Evolutionary conservation across 2,797 vertebrate species (phyloP).

Genomic region (Melopsittacus undulatus): DNA sequence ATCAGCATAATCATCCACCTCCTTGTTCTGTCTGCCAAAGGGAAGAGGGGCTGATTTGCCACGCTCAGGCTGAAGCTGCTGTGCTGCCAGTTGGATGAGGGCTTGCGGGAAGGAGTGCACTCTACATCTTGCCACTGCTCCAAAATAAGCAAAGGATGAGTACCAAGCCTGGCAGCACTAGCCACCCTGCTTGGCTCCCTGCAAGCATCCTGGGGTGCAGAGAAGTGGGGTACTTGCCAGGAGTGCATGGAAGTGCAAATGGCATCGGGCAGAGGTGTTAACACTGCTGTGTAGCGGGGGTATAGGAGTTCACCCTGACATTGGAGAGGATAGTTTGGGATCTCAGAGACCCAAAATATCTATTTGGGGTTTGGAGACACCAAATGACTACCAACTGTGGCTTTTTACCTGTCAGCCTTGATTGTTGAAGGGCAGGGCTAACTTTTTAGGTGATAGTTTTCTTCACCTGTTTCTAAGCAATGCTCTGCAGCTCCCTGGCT

Average conservation of each 20-base stretch:
- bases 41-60: constrained; percentile 20
- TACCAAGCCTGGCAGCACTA: not conserved
- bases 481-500: not conserved
- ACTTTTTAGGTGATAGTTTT: not conserved
- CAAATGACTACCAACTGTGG: not conserved
- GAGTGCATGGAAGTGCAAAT: rapidly evolving
- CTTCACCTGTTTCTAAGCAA: not conserved
- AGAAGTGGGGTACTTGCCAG: not conserved
- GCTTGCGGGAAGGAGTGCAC: not conserved
- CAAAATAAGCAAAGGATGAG: not conserved
- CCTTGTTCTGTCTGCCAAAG: not conserved
- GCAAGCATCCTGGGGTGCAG: not conserved
- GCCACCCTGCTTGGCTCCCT: not conserved
- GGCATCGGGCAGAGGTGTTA: not conserved
- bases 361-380: not conserved
- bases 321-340: not conserved
- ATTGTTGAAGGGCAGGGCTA: not conserved
- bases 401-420: not conserved
- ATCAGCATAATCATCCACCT: not conserved
- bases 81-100: constrained; percentile 45
- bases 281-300: not conserved
- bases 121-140: not conserved
- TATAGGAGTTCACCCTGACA: not conserved
- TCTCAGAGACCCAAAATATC: not conserved
- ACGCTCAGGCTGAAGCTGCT: not conserved